phyloP scores from a whole-genome alignment of 2,797 vertebrate species.

The Melanotaenia trifasciata region DNA sequence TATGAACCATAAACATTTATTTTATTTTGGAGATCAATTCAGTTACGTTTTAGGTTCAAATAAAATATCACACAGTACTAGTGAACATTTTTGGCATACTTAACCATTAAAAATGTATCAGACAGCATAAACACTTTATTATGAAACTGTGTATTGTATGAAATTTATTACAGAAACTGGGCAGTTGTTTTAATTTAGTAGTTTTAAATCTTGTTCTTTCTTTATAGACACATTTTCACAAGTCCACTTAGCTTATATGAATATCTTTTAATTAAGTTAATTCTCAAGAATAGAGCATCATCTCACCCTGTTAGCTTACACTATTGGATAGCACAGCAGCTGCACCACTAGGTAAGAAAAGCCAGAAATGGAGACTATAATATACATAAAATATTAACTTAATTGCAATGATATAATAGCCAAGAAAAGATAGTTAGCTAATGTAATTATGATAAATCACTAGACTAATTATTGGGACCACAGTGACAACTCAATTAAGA shows the following conservation, averaged over 20 bases:
- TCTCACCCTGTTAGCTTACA: too few species aligned
- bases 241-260: too few species aligned
- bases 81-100: neutral
- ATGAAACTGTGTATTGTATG: too few species aligned
- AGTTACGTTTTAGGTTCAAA: neutral
- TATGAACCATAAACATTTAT: neutral
- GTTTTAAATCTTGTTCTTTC: too few species aligned
- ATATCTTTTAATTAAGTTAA: too few species aligned
- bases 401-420: neutral
- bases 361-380: neutral
- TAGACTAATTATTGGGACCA: neutral
- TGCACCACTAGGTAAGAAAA: neutral
- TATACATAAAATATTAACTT: neutral
- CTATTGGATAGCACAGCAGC: neutral
- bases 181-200: too few species aligned
- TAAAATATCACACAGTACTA: neutral
- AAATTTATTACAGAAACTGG: too few species aligned
- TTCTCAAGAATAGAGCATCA: too few species aligned
- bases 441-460: neutral
- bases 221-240: too few species aligned
- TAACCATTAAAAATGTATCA: neutral
- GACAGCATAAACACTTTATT: too few species aligned
- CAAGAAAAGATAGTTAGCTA: neutral
- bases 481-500: neutral
- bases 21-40: neutral